Conservation (phyloP, 2,113 vertebrate genomes). For the Mirza zaza region DNA sequence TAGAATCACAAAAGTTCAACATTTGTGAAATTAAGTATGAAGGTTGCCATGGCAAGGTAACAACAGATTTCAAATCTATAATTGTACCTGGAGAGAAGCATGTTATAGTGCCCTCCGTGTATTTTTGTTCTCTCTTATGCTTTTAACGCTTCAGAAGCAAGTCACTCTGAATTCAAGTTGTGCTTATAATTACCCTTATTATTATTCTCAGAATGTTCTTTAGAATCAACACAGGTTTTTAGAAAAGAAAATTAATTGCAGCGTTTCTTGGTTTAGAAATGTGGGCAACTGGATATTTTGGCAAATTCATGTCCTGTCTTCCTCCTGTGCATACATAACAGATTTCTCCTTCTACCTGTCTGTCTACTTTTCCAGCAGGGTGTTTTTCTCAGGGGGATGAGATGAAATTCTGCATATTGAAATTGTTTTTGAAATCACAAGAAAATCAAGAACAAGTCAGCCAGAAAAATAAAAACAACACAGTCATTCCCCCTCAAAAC, state of each 20-base stretch:
- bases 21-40: conserved; percentile 43
- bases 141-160: conserved; percentile 50
- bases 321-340: background rate
- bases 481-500: background rate
- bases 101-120: background rate
- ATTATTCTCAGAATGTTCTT: conserved; percentile 55
- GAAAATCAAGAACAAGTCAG: conserved; percentile 34
- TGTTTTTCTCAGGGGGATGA: background rate
- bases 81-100: conserved; percentile 39
- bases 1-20: background rate
- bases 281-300: background rate
- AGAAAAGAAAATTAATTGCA: conserved; percentile 41
- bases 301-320: background rate
- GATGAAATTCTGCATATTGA: conserved; percentile 27
- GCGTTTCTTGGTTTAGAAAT: conserved; percentile 52
- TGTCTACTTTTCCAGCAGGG: background rate
- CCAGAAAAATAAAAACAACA: background rate
- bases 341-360: background rate
- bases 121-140: background rate
- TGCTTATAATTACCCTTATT: conserved; percentile 52
- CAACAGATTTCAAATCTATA: conserved; percentile 50
- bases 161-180: conserved; percentile 43
- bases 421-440: conserved; percentile 51
- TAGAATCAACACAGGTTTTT: conserved; percentile 30
- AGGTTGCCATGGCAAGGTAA: conserved; percentile 56